A percentile compares a stretch with the other conserved stretches of the same genome.
Conservation (phyloP, 64 coral and sea anemone species). For the Catalaphyllia jardinei region DNA sequence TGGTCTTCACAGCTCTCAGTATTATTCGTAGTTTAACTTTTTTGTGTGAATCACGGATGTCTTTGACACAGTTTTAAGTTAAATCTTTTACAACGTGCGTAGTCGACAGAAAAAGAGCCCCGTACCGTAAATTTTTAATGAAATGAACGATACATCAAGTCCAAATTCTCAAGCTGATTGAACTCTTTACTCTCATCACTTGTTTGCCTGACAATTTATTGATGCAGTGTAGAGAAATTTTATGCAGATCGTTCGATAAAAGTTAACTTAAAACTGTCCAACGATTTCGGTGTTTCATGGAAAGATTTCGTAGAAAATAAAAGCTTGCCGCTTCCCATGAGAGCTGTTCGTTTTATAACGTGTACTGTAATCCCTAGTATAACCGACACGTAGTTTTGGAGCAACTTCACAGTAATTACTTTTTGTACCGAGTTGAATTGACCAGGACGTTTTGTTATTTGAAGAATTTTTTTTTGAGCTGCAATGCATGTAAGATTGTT, state of each 20-base stretch:
- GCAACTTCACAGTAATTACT: too few relatives aligned
- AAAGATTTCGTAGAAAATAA: neutral
- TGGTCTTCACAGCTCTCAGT: neutral
- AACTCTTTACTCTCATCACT: too few relatives aligned
- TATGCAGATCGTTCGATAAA: neutral
- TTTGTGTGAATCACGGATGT: neutral
- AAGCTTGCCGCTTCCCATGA: neutral
- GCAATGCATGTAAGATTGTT: too few relatives aligned
- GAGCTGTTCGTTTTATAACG: neutral
- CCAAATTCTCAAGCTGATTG: too few relatives aligned
- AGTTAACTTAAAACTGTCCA: neutral
- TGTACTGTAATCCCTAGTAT: too few relatives aligned
- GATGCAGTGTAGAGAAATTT: neutral
- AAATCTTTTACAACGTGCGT: neutral
- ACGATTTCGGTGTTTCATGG: neutral
- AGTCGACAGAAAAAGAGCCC: neutral
- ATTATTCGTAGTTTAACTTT: neutral
- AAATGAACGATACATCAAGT: too few relatives aligned
- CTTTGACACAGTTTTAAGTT: constrained; percentile 1
- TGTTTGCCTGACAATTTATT: too few relatives aligned
- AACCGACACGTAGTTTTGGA: too few relatives aligned
- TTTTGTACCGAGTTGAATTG: too few relatives aligned
- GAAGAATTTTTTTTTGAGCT: too few relatives aligned
- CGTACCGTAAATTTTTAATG: too few relatives aligned
- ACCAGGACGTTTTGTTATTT: too few relatives aligned